Evolutionary conservation across 2,113 vertebrate genomes (phyloP).

Genomic region (Pteropus alecto): DNA sequence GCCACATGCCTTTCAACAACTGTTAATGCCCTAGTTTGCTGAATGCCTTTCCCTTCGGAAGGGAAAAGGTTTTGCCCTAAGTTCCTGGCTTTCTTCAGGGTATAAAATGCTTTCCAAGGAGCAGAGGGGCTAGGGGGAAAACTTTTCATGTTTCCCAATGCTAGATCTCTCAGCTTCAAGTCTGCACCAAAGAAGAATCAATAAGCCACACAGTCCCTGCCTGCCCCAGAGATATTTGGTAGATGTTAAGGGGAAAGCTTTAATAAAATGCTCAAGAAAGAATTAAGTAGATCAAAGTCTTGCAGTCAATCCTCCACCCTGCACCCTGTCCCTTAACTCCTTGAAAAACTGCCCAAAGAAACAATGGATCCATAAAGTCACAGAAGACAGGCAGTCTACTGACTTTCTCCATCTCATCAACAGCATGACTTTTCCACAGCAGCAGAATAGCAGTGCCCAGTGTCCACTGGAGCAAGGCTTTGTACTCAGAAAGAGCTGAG

Average conservation of each 20-base stretch:
- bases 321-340: not conserved
- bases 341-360: slow-evolving; percentile 8
- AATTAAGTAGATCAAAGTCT: not conserved
- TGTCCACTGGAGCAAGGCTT: not conserved
- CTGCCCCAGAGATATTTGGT: not conserved
- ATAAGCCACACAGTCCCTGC: not conserved
- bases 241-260: not conserved
- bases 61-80: not conserved
- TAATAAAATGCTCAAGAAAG: not conserved
- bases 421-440: not conserved
- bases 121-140: not conserved
- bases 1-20: not conserved
- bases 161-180: not conserved
- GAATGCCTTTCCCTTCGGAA: not conserved
- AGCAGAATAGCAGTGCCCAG: not conserved
- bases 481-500: not conserved
- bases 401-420: not conserved
- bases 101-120: not conserved
- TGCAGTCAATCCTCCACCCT: not conserved
- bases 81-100: not conserved
- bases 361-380: not conserved
- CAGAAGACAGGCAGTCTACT: not conserved
- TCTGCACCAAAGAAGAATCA: not conserved
- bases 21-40: not conserved
- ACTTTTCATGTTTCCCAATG: not conserved